Percentiles rank a stretch among this genome's conserved stretches.
Evolutionary conservation across 1,140 invertebrate species (phyloP).

Genomic region (Hyles euphorbiae): DNA sequence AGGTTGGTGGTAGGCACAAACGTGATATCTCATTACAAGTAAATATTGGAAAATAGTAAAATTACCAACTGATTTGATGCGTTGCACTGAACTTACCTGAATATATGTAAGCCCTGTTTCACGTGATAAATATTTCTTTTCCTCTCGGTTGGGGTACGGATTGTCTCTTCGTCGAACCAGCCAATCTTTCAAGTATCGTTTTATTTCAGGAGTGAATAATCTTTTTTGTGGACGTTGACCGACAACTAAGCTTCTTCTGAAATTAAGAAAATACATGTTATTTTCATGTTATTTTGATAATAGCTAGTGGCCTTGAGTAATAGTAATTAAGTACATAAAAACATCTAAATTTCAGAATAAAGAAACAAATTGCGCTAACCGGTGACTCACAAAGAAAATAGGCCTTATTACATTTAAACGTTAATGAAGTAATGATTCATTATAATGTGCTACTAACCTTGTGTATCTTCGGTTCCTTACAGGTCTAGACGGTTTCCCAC

Average conservation of each 20-base stretch:
- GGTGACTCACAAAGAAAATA: slow-evolving; percentile 66
- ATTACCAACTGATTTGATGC: not conserved
- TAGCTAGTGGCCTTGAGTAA: not conserved
- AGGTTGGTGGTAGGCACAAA: slow-evolving; percentile 58
- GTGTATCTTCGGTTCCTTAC: slow-evolving; percentile 77
- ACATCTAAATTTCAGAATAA: slow-evolving; percentile 11
- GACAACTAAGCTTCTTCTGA: slow-evolving; percentile 74
- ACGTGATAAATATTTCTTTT: slow-evolving; percentile 81
- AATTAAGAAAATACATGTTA: slow-evolving; percentile 26
- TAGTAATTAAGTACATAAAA: not conserved
- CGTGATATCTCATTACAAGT: slow-evolving; percentile 35
- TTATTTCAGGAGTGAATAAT: slow-evolving; percentile 85
- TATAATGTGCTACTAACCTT: slow-evolving; percentile 55
- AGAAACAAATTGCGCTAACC: slow-evolving; percentile 27
- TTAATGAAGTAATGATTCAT: slow-evolving; percentile 58
- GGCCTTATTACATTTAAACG: slow-evolving; percentile 19
- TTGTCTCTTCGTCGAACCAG: slow-evolving; percentile 81
- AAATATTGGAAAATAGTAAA: slow-evolving; percentile 27
- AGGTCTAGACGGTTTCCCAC: slow-evolving; percentile 68
- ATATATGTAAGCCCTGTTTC: slow-evolving; percentile 84
- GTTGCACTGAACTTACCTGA: slow-evolving; percentile 72
- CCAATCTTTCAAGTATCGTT: slow-evolving; percentile 83
- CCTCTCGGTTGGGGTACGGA: slow-evolving; percentile 83
- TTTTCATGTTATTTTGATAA: not conserved
- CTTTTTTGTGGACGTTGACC: slow-evolving; percentile 80